Percentiles rank a stretch among this genome's conserved stretches.
phyloP scores from a whole-genome alignment of 2,888 invertebrate species.

The Scaeva pyrastri region DNA sequence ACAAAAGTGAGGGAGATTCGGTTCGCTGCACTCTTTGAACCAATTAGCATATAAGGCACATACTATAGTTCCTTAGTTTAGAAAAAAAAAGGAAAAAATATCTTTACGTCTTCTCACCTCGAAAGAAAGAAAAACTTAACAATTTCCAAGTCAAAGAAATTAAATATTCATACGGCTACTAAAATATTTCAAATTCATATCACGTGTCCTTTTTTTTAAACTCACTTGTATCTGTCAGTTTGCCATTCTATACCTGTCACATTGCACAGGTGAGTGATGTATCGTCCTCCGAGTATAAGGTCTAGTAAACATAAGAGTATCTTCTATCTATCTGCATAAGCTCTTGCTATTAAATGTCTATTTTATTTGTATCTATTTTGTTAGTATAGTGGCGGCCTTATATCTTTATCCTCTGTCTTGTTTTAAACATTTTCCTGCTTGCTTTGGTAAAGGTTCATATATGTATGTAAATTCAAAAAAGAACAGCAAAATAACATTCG shows the following conservation, averaged over 20 bases:
- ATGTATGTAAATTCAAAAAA: no score
- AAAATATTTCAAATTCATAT: conserved; percentile 45
- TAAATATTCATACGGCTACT: background rate
- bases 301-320: no score
- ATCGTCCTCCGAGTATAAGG: conserved; percentile 8
- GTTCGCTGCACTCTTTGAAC: conserved; percentile 60
- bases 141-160: conserved; percentile 4
- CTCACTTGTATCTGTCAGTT: conserved; percentile 30
- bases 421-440: background rate
- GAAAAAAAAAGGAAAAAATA: background rate
- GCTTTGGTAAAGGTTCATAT: background rate
- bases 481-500: no score
- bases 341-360: background rate
- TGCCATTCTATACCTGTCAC: conserved; percentile 26
- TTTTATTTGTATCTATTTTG: background rate
- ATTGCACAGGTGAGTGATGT: conserved; percentile 34
- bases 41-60: conserved; percentile 59
- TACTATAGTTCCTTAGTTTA: background rate
- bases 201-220: conserved; percentile 32
- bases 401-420: background rate
- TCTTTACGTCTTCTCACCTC: conserved; percentile 42
- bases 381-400: background rate
- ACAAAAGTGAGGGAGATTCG: conserved; percentile 58
- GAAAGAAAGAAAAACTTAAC: background rate
- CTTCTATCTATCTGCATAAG: background rate